Percentiles rank a stretch among this genome's conserved stretches.
These are phyloP conservation scores for Gila robusta DNA, from an alignment of 2,797 vertebrate genomes.

Conservation along the genomic window DNA sequence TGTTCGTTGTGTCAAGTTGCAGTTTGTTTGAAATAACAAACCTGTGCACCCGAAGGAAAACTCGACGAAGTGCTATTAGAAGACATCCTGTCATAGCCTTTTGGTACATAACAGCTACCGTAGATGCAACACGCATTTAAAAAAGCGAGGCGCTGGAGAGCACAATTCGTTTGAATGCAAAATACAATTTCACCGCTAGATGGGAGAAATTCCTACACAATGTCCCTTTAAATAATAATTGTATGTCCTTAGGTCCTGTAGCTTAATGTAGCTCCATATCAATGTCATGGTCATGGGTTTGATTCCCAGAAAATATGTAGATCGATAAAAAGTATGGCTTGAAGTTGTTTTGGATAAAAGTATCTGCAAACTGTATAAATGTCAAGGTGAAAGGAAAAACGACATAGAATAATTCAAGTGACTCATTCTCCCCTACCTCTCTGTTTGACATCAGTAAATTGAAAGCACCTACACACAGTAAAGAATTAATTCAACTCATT, in stretches of 20 bases:
- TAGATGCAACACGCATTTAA: too few species aligned
- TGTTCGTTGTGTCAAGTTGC: too few species aligned
- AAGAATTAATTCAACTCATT: not conserved
- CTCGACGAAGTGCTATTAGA: too few species aligned
- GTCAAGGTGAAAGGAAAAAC: not conserved
- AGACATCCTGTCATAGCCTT: too few species aligned
- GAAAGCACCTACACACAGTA: conserved; percentile 20
- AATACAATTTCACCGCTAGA: too few species aligned
- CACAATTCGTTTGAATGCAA: too few species aligned
- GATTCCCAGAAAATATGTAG: not conserved
- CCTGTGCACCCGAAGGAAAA: too few species aligned
- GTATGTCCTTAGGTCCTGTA: not conserved
- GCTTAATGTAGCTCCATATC: not conserved
- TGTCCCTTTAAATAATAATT: not conserved
- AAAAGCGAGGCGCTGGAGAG: too few species aligned
- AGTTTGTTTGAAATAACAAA: too few species aligned
- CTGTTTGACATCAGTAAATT: conserved; percentile 17
- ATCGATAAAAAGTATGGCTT: not conserved
- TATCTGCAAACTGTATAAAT: conserved; percentile 7
- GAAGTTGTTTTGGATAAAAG: not conserved
- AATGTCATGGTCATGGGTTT: not conserved
- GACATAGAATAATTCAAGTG: conserved; percentile 5
- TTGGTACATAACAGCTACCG: too few species aligned
- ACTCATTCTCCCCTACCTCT: conserved; percentile 14
- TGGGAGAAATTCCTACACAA: too few species aligned